A percentile compares a stretch with the other conserved stretches of the same genome.
Conservation (phyloP, 2,113 vertebrate genomes). For the Chaetorhynchus papuensis region DNA sequence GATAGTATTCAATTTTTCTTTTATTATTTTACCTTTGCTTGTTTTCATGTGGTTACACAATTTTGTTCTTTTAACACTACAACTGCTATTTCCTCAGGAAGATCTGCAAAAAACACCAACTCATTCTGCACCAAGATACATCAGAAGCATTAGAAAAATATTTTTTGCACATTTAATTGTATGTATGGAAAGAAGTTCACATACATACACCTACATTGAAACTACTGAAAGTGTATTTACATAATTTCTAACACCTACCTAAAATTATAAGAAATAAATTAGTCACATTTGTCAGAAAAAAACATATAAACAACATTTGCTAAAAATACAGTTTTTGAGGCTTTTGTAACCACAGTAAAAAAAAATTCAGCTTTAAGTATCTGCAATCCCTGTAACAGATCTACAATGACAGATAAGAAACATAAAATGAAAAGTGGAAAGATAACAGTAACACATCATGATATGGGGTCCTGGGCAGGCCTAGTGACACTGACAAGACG, state of each 20-base stretch:
- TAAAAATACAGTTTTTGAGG: not conserved
- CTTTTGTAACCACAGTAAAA: not conserved
- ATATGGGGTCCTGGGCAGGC: not conserved
- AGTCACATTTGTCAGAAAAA: not conserved
- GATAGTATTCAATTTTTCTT: not conserved
- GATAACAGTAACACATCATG: not conserved
- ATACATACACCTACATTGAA: not conserved
- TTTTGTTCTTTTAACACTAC: not conserved
- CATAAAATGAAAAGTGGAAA: not conserved
- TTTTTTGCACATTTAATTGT: not conserved
- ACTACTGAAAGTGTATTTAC: not conserved
- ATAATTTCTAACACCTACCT: not conserved
- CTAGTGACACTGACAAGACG: not conserved
- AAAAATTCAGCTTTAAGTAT: not conserved
- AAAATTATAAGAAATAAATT: not conserved
- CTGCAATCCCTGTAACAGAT: not conserved
- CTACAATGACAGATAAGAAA: not conserved
- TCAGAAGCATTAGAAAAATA: constrained; percentile 33
- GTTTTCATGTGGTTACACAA: not conserved
- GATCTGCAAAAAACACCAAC: not conserved
- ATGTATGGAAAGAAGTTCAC: not conserved
- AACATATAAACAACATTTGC: not conserved
- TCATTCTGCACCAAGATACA: not conserved
- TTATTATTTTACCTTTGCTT: not conserved
- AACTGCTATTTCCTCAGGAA: not conserved